Evolutionary conservation across 2,888 invertebrate species (phyloP).

Genomic region (Pristionchus japonicus): DNA sequence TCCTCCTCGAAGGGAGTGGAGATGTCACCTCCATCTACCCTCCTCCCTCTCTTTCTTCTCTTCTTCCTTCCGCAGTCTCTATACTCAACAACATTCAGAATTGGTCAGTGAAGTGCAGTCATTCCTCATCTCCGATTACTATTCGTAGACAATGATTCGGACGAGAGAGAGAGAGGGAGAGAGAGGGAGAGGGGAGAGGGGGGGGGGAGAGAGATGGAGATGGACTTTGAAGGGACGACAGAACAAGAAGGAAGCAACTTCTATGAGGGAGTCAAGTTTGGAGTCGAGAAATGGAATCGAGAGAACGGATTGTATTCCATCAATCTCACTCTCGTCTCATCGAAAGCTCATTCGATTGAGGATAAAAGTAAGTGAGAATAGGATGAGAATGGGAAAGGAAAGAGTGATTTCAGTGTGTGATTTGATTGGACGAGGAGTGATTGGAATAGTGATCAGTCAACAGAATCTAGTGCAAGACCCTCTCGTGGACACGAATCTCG

Average conservation of each 20-base stretch:
- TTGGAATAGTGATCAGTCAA: constrained; percentile 66
- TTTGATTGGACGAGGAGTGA: constrained; percentile 68
- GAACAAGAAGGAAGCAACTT: constrained; percentile 26
- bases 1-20: not conserved
- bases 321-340: constrained; percentile 9
- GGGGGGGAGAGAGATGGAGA: not conserved
- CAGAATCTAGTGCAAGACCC: constrained; percentile 47
- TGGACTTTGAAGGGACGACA: not conserved
- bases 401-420: constrained; percentile 67
- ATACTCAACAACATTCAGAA: not conserved
- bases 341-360: constrained; percentile 18
- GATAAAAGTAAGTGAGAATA: constrained; percentile 41
- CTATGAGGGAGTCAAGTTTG: constrained; percentile 3
- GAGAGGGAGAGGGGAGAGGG: constrained; percentile 39
- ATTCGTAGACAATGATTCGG: not conserved
- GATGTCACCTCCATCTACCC: not conserved
- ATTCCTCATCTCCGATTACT: constrained; percentile 36
- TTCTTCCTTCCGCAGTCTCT: not conserved
- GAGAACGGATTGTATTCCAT: constrained; percentile 26
- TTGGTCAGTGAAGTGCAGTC: not conserved
- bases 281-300: constrained; percentile 41
- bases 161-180: not conserved
- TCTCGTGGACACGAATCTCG: constrained; percentile 56
- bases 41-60: not conserved
- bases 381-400: constrained; percentile 1